A percentile compares a stretch with the other conserved stretches of the same genome.
Conservation (phyloP, 2,888 invertebrate genomes). For the Odontomyia ornata region DNA sequence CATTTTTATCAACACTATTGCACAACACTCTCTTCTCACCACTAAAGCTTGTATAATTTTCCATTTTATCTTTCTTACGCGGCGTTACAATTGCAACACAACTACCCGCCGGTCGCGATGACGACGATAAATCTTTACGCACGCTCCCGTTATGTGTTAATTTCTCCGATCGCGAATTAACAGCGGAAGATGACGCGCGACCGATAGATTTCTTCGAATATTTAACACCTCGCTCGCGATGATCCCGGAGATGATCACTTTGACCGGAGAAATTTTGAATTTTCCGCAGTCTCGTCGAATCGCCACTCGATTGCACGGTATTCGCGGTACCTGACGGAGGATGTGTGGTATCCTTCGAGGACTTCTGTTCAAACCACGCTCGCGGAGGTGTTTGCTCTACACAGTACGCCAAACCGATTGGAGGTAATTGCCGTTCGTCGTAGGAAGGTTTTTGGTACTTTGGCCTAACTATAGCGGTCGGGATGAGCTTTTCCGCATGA, state of each 20-base stretch:
- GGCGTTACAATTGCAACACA: conserved; percentile 53
- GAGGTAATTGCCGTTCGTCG: conserved; percentile 61
- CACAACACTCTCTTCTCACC: conserved; percentile 2
- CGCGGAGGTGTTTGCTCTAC: conserved; percentile 41
- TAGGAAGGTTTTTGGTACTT: conserved; percentile 60
- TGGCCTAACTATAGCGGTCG: conserved; percentile 55
- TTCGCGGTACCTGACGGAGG: conserved; percentile 23
- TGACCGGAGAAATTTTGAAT: conserved; percentile 45
- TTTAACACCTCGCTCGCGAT: conserved; percentile 42
- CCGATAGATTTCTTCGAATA: conserved; percentile 47
- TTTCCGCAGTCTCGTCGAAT: conserved; percentile 46
- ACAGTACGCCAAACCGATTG: conserved; percentile 55
- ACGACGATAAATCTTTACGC: neutral
- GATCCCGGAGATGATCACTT: conserved; percentile 40
- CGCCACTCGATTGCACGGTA: conserved; percentile 21
- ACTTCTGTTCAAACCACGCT: conserved; percentile 44
- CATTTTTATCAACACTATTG: conserved; percentile 5
- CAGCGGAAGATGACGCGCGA: conserved; percentile 9
- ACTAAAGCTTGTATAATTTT: conserved; percentile 13
- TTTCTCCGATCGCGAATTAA: conserved; percentile 29
- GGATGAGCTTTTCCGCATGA: conserved; percentile 50
- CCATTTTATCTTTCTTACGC: conserved; percentile 52
- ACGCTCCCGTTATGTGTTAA: neutral
- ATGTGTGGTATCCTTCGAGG: neutral
- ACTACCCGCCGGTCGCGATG: conserved; percentile 38